A percentile compares a stretch with the other conserved stretches of the same genome.
Evolutionary conservation across 2,797 vertebrate species (phyloP).

Genomic region (Siniperca obscura): DNA sequence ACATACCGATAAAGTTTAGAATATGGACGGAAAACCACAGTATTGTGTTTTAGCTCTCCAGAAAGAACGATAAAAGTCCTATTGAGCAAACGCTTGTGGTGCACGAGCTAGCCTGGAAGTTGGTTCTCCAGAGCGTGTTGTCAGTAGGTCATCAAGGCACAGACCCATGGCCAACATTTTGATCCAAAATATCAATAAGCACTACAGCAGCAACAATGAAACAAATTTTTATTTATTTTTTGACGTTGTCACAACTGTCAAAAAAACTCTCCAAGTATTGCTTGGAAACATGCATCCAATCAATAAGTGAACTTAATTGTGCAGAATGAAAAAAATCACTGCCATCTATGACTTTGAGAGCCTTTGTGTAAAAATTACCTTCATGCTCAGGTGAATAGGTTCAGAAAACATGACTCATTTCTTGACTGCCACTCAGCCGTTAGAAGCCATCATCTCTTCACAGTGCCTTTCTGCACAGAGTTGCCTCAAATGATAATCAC

Average conservation of each 20-base stretch:
- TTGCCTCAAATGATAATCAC: conserved; percentile 65
- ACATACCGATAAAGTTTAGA: not conserved
- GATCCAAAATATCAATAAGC: conserved; percentile 28
- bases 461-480: conserved; percentile 41
- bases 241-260: conserved; percentile 28
- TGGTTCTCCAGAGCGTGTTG: not conserved
- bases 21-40: conserved; percentile 6
- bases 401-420: conserved; percentile 50
- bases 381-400: conserved; percentile 48
- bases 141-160: conserved; percentile 6
- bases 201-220: not conserved
- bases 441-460: conserved; percentile 56
- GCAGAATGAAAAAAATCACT: conserved; percentile 18
- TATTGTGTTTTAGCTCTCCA: not conserved
- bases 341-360: conserved; percentile 32
- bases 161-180: not conserved
- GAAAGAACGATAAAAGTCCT: not conserved
- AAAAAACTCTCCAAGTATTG: not conserved
- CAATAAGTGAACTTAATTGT: conserved; percentile 26
- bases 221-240: not conserved
- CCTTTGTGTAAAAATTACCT: conserved; percentile 51
- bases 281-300: conserved; percentile 28
- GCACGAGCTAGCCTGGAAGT: not conserved
- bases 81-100: not conserved
- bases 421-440: conserved; percentile 55